Conservation (phyloP, 2,888 invertebrate genomes). For the Acanthosepion lycidas region DNA sequence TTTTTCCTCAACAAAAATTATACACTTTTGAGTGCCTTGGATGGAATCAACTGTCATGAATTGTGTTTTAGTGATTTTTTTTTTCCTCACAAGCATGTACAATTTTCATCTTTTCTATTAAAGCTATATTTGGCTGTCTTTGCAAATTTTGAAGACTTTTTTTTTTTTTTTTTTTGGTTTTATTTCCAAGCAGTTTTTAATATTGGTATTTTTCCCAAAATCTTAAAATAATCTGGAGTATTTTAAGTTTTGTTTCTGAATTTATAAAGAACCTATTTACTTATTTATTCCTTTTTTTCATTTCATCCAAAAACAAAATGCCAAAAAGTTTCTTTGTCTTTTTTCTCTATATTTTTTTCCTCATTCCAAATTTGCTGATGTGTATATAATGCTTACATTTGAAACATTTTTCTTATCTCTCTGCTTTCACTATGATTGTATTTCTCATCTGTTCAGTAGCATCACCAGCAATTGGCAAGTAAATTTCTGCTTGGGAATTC, state of each 20-base stretch:
- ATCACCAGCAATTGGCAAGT: neutral
- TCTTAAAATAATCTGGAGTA: neutral
- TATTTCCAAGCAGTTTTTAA: neutral
- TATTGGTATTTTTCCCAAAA: neutral
- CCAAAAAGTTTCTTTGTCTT: neutral
- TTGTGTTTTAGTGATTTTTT: neutral
- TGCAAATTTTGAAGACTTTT: neutral
- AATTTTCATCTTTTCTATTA: neutral
- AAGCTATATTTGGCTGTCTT: neutral
- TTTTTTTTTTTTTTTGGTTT: neutral
- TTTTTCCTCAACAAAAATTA: neutral
- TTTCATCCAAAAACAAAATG: slow-evolving; percentile 6
- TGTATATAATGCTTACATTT: slow-evolving; percentile 33
- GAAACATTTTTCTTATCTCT: neutral
- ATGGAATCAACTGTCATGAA: slow-evolving; percentile 17
- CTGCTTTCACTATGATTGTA: neutral
- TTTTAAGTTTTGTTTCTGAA: neutral
- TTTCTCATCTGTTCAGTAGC: neutral
- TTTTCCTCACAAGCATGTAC: neutral
- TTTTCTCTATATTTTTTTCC: neutral
- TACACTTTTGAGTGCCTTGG: neutral
- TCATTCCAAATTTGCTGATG: slow-evolving; percentile 21
- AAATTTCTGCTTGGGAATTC: neutral
- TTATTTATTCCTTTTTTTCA: neutral
- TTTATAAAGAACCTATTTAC: neutral